These are phyloP conservation scores for Zenarchopterus dispar DNA, from an alignment of 2,797 vertebrate species.

Conservation along the genomic window DNA sequence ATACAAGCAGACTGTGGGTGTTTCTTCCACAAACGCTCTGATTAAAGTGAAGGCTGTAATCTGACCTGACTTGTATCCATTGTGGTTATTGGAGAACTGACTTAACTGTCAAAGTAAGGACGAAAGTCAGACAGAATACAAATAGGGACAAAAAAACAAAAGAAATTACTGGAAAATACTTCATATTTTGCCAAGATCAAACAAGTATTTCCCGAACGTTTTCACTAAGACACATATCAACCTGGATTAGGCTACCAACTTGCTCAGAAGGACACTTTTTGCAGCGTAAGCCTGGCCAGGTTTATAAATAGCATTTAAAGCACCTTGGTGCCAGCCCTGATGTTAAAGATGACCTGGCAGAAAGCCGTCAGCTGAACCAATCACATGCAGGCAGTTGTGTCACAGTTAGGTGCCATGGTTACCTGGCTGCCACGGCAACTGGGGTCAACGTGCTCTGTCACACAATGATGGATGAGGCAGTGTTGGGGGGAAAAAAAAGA, in stretches of 20 bases:
- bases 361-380: constrained; percentile 59
- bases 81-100: constrained; percentile 7
- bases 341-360: constrained; percentile 71
- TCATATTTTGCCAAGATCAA: not conserved
- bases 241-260: not conserved
- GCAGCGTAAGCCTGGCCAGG: constrained; percentile 10
- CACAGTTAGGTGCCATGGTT: constrained; percentile 69
- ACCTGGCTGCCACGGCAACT: constrained; percentile 73
- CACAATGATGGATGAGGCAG: constrained; percentile 59
- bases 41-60: constrained; percentile 27
- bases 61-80: constrained; percentile 16
- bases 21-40: constrained; percentile 4
- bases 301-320: constrained; percentile 55
- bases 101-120: constrained; percentile 2
- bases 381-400: constrained; percentile 65
- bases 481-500: not conserved
- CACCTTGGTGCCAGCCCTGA: constrained; percentile 50
- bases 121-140: not conserved
- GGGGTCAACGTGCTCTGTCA: constrained; percentile 60
- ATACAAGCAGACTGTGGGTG: constrained; percentile 5
- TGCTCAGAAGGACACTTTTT: constrained; percentile 10
- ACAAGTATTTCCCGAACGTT: not conserved
- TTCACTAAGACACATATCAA: not conserved
- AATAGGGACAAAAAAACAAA: not conserved
- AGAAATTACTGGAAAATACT: not conserved